Conservation (phyloP, 2,797 vertebrate species). For the Mustela erminea region DNA sequence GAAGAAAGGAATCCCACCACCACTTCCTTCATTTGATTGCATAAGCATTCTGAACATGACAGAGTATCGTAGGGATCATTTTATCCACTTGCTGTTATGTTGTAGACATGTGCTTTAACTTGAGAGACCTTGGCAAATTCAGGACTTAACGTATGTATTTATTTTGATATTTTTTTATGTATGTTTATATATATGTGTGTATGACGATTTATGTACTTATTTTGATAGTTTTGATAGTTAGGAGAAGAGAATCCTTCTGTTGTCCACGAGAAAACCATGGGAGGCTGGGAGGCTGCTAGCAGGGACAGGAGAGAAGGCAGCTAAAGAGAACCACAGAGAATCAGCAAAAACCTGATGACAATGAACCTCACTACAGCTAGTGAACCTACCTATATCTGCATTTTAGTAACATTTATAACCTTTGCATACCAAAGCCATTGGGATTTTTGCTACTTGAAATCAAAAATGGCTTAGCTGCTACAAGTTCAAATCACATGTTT, state of each 20-base stretch:
- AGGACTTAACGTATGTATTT: not conserved
- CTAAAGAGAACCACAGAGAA: not conserved
- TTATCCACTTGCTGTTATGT: not conserved
- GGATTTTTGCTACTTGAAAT: not conserved
- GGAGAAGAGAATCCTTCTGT: not conserved
- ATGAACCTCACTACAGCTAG: not conserved
- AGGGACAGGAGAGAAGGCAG: not conserved
- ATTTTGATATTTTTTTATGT: no score
- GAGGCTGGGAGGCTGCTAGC: not conserved
- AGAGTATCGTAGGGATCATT: not conserved
- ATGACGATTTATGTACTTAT: not conserved
- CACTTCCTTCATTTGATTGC: not conserved
- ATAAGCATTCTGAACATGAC: not conserved
- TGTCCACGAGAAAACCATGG: not conserved
- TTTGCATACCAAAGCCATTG: not conserved
- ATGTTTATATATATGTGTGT: no score
- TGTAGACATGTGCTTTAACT: not conserved
- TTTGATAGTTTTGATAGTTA: no score
- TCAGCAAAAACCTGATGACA: not conserved
- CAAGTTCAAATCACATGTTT: not conserved
- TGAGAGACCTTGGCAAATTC: not conserved
- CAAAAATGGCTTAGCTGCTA: not conserved
- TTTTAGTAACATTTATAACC: not conserved
- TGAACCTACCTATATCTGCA: not conserved
- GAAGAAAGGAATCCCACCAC: not conserved